phyloP scores from a whole-genome alignment of 2,888 invertebrate genomes.

The Oligia strigilis region DNA sequence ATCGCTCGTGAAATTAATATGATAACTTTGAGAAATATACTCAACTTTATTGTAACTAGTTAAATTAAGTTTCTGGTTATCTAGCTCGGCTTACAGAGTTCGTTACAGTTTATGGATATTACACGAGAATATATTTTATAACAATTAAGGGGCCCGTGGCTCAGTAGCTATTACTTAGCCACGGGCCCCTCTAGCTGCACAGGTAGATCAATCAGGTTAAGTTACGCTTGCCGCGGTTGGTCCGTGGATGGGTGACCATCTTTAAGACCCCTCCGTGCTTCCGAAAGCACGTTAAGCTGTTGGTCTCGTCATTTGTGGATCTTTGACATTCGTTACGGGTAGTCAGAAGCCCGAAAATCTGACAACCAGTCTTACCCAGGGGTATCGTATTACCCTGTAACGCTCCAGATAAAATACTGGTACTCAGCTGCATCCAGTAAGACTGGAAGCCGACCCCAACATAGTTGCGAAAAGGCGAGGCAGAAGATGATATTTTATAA shows the following conservation, averaged over 20 bases:
- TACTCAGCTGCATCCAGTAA: not conserved
- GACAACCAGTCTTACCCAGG: not conserved
- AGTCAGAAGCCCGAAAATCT: not conserved
- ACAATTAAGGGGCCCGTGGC: not conserved
- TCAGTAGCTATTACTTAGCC: not conserved
- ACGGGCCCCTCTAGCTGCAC: not conserved
- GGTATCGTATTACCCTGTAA: not conserved
- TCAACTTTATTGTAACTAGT: constrained; percentile 65
- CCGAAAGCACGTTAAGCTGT: not conserved
- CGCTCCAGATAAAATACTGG: not conserved
- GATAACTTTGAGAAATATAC: constrained; percentile 73
- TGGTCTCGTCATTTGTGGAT: not conserved
- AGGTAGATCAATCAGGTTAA: not conserved
- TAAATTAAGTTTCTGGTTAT: constrained; percentile 56
- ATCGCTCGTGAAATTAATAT: constrained; percentile 77
- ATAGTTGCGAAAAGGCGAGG: not conserved
- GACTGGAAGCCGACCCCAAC: not conserved
- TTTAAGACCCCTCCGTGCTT: not conserved
- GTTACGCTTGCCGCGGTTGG: not conserved
- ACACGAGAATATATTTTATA: constrained; percentile 7
- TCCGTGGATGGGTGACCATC: not conserved
- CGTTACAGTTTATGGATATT: constrained; percentile 32
- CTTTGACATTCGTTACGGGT: not conserved
- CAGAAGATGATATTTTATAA: not conserved
- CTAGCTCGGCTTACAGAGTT: constrained; percentile 24